Evolutionary conservation across 1,140 invertebrate species (phyloP), one percentile per base, ranked within the genome.

Genomic region (Scaptomyza graminum): DNA sequence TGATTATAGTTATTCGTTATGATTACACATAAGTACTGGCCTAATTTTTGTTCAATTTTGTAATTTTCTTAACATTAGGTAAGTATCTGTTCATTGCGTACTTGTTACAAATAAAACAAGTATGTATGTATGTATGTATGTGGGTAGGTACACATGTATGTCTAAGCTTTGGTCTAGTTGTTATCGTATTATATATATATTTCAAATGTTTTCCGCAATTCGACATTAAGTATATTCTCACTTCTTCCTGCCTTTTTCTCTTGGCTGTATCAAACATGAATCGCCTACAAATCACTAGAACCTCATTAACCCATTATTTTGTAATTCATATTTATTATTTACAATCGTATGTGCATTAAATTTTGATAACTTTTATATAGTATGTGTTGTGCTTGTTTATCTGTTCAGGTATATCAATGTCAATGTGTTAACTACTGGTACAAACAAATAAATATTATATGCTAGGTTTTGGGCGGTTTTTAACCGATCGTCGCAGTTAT

Each of bases 391-490:
- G n/a, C 49, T 51, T 50, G 54, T 18, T 8, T 52, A 50, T 25
- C 28, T 52, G 43, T 52, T 74, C 64, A 76, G 71, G 71, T 76
- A 74, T 52, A 46, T 44, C 31, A 41, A 39, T 72, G 12, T 65
- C 55, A 56, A n/a, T 74, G 79, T 75, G 79, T 75, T 80, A 83
- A 60, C 54, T 63, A 62, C 9, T 15, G 18, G 54, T 68, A 85
- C 62, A 87, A 82, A 87, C 78, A 78, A 85, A 85, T 85, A 88
- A 87, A 87, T 87, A 88, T 87, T 87, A 83, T 61, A 79, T 49
- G 62, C 84, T 87, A 87, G 28, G 44, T 65, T 79, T 75, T 68
- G 57, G 66, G 74, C 83, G 82, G 82, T 87, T 85, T 85, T 82
- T 6, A 87, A 87, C 82, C 82, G 83, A 78, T 87, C 82, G 44